Percentiles rank a stretch among this genome's conserved stretches.
Evolutionary conservation across 2,888 invertebrate genomes (phyloP).

Genomic region (Nephrotoma guestfalica): DNA sequence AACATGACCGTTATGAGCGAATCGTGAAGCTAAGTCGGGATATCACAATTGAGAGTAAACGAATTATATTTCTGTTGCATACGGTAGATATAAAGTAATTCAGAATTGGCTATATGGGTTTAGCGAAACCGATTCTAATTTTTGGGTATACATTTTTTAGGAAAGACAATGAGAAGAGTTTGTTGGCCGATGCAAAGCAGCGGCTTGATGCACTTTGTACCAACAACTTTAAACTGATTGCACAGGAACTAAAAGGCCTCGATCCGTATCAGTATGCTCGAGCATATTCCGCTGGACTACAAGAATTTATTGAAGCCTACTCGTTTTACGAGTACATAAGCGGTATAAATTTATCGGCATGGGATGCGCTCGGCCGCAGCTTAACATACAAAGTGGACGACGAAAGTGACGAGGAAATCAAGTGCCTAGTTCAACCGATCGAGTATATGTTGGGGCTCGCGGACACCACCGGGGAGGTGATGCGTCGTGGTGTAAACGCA

Average conservation of each 20-base stretch:
- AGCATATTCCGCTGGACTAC: conserved; percentile 48
- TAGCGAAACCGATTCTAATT: not conserved
- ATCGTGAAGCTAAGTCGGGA: conserved; percentile 70
- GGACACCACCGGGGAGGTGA: conserved; percentile 80
- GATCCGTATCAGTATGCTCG: conserved; percentile 54
- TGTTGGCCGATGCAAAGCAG: conserved; percentile 47
- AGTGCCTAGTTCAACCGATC: conserved; percentile 30
- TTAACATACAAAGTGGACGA: conserved; percentile 30
- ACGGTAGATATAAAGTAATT: conserved; percentile 37
- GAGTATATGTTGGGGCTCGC: conserved; percentile 64
- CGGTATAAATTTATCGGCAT: conserved; percentile 42
- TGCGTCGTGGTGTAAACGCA: conserved; percentile 76
- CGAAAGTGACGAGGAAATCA: not conserved
- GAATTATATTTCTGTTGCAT: conserved; percentile 76
- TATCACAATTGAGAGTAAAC: conserved; percentile 79
- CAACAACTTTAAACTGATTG: conserved; percentile 47
- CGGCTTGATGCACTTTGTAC: conserved; percentile 45
- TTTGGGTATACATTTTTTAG: conserved; percentile 20
- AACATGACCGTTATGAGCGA: conserved; percentile 71
- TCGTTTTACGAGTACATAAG: conserved; percentile 60
- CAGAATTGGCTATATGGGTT: not conserved
- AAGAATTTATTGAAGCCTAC: conserved; percentile 78
- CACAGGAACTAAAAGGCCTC: conserved; percentile 52
- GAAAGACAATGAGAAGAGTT: conserved; percentile 37
- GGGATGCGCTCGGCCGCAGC: conserved; percentile 39